These are phyloP conservation scores for Gnathonemus longibarbis DNA, from an alignment of 2,113 vertebrate species.

Conservation along the genomic window DNA sequence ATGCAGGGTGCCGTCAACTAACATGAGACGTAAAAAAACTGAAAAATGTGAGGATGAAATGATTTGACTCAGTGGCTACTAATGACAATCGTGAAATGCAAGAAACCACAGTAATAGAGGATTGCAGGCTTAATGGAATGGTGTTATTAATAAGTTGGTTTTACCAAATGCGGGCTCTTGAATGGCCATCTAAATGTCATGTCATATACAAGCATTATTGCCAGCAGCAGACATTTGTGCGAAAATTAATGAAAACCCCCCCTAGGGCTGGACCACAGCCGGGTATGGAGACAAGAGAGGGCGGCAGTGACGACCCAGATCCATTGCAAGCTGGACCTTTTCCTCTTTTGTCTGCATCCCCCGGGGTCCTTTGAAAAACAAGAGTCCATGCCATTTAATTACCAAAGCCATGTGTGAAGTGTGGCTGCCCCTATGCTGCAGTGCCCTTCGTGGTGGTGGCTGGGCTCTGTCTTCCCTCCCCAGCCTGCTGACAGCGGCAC, in stretches of 20 bases:
- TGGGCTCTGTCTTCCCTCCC: conserved; percentile 24
- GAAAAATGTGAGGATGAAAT: neutral
- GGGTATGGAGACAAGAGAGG: neutral
- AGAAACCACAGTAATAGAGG: neutral
- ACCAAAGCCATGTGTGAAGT: conserved; percentile 22
- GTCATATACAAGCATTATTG: conserved; percentile 19
- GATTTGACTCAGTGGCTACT: neutral
- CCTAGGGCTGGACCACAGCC: conserved; percentile 19
- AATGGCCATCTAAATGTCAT: conserved; percentile 19
- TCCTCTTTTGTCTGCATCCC: conserved; percentile 13
- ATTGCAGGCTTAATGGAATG: neutral
- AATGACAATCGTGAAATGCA: neutral
- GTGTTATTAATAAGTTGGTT: neutral
- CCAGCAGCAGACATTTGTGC: conserved; percentile 18
- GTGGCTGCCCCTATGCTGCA: conserved; percentile 22
- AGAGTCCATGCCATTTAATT: conserved; percentile 27
- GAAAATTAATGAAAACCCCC: conserved; percentile 30
- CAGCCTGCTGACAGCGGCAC: conserved; percentile 33
- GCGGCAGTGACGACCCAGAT: conserved; percentile 8
- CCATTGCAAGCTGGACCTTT: conserved; percentile 24
- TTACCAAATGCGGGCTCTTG: conserved; percentile 9
- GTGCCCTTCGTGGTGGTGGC: neutral
- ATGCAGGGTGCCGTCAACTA: neutral
- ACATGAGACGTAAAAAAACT: neutral
- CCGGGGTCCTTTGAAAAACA: conserved; percentile 9